phyloP scores from a whole-genome alignment of 1,140 invertebrate species.

The Steinernema khuongi region DNA sequence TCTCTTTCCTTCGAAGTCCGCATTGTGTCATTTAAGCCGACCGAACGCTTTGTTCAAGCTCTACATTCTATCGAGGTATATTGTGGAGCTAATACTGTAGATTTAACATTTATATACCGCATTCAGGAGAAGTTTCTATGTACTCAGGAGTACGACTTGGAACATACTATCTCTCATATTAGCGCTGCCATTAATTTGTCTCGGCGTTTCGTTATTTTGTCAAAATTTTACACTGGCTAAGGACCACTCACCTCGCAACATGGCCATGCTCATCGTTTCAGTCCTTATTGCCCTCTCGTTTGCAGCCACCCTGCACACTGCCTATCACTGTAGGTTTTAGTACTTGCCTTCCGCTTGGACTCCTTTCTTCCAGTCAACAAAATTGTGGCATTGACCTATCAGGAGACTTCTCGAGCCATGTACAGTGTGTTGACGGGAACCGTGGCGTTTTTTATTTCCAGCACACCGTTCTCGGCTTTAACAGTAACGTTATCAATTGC shows the following conservation, averaged over 20 bases:
- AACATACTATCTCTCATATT: neutral
- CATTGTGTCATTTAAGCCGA: neutral
- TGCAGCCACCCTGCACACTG: neutral
- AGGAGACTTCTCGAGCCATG: neutral
- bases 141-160: neutral
- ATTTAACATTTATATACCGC: neutral
- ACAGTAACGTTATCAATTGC: neutral
- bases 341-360: neutral
- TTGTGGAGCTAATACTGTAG: neutral
- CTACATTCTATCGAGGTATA: neutral
- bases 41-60: neutral
- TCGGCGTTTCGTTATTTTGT: neutral
- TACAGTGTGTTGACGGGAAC: neutral
- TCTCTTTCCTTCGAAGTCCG: slow-evolving; percentile 5
- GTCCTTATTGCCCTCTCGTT: neutral
- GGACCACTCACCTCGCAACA: neutral
- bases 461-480: neutral
- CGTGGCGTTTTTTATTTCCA: neutral
- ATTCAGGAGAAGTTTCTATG: neutral
- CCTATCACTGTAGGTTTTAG: neutral
- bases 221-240: neutral
- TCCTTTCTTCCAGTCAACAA: neutral
- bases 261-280: neutral
- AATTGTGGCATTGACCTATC: neutral
- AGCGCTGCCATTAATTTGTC: neutral